Conservation (phyloP, 2,113 vertebrate genomes). For the Myotis yumanensis region DNA sequence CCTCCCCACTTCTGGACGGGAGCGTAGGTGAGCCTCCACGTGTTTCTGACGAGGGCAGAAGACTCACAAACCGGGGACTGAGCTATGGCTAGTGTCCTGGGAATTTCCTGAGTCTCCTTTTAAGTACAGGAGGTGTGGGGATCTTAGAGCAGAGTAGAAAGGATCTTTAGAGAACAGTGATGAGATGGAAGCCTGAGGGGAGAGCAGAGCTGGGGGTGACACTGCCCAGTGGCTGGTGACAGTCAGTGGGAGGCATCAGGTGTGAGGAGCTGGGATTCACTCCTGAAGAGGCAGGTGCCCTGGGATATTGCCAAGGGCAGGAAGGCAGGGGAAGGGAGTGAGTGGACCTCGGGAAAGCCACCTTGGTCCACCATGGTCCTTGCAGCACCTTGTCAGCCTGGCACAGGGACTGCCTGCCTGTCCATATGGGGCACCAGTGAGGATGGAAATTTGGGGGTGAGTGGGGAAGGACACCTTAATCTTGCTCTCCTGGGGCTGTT, state of each 20-base stretch:
- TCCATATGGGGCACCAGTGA: neutral
- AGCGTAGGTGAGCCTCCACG: neutral
- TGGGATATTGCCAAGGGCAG: neutral
- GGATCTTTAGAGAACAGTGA: neutral
- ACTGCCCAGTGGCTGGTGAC: rapidly evolving
- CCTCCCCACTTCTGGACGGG: neutral
- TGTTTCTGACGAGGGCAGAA: neutral
- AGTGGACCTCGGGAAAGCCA: neutral
- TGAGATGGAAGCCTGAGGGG: neutral
- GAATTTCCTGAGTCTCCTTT: neutral
- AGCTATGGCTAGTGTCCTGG: neutral
- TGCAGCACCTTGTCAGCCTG: neutral
- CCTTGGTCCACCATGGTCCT: too few relatives aligned
- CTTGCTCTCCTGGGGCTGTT: neutral
- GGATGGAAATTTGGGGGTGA: neutral
- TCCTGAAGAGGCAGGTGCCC: neutral
- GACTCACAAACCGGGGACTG: neutral
- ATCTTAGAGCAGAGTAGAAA: neutral
- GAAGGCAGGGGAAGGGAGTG: neutral
- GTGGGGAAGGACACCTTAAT: too few relatives aligned
- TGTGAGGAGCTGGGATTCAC: rapidly evolving
- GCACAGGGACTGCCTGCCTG: neutral
- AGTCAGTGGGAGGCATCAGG: neutral
- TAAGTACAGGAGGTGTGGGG: neutral
- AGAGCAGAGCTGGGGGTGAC: neutral